These are phyloP conservation scores for Hirudo medicinalis DNA, from an alignment of 1,140 invertebrate genomes.

Conservation along the genomic window DNA sequence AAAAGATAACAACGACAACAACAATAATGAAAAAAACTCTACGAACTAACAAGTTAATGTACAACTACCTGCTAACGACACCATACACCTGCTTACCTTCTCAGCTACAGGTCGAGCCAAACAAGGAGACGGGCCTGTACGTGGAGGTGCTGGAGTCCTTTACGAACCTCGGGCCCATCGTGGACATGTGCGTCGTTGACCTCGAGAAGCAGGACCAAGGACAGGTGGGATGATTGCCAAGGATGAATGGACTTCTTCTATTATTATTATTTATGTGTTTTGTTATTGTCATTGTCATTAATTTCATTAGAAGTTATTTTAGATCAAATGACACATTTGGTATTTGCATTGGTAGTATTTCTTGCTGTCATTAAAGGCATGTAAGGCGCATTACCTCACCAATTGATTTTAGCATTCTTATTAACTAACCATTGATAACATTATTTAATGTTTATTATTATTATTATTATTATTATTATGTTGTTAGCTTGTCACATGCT, in stretches of 20 bases:
- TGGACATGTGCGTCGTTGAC: constrained; percentile 88
- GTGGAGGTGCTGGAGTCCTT: constrained; percentile 89
- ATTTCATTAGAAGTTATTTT: too few relatives aligned
- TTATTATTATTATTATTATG: neutral
- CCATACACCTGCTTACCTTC: neutral
- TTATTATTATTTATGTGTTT: neutral
- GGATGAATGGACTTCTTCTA: neutral
- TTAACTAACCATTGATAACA: too few relatives aligned
- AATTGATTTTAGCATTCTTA: too few relatives aligned
- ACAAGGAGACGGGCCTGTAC: constrained; percentile 68
- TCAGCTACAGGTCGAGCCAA: constrained; percentile 63
- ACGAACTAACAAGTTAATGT: too few relatives aligned
- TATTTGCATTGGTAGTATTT: too few relatives aligned
- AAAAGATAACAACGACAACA: too few relatives aligned
- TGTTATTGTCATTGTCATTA: neutral
- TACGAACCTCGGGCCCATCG: constrained; percentile 89
- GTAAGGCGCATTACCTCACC: too few relatives aligned
- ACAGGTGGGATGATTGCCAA: constrained; percentile 45
- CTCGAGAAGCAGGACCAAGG: constrained; percentile 91
- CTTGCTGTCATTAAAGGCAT: too few relatives aligned
- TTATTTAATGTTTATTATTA: too few relatives aligned
- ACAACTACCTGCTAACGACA: too few relatives aligned
- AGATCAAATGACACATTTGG: too few relatives aligned
- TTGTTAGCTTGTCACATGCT: constrained; percentile 76
- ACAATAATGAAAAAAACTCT: too few relatives aligned